phyloP scores from a whole-genome alignment of 2,888 invertebrate species.

The Fragum fragum region DNA sequence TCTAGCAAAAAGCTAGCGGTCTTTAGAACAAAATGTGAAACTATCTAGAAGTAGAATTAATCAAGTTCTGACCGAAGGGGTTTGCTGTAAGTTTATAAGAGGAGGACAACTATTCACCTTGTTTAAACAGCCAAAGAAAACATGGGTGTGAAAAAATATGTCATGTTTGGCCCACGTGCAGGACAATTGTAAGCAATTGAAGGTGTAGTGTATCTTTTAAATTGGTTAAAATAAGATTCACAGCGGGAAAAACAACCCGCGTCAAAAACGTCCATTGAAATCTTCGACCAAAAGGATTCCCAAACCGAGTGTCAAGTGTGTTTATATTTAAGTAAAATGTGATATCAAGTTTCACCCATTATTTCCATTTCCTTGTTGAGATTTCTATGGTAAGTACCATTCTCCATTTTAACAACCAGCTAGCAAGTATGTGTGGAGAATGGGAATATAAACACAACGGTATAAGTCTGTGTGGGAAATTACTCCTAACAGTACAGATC shows the following conservation, averaged over 20 bases:
- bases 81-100: background rate
- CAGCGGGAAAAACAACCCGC: conserved; percentile 34
- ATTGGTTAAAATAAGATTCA: conserved; percentile 57
- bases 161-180: conserved; percentile 55
- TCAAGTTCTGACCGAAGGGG: too few relatives aligned
- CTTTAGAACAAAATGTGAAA: too few relatives aligned
- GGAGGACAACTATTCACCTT: background rate
- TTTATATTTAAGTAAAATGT: conserved; percentile 58
- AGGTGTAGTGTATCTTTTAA: conserved; percentile 44
- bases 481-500: too few relatives aligned
- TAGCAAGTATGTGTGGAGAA: conserved; percentile 25
- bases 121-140: background rate
- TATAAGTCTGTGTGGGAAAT: conserved; percentile 46
- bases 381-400: conserved; percentile 40
- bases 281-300: conserved; percentile 41
- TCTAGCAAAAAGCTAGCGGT: too few relatives aligned
- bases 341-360: conserved; percentile 55
- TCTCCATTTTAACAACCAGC: conserved; percentile 2
- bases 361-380: conserved; percentile 51
- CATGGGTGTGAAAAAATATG: conserved; percentile 22
- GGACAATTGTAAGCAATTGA: conserved; percentile 35
- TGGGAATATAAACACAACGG: conserved; percentile 19
- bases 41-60: too few relatives aligned
- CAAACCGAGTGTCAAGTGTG: conserved; percentile 53
- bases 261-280: conserved; percentile 20